A percentile compares a stretch with the other conserved stretches of the same genome.
phyloP scores from a whole-genome alignment of 2,797 vertebrate species.

The Brachyalestes nurse region DNA sequence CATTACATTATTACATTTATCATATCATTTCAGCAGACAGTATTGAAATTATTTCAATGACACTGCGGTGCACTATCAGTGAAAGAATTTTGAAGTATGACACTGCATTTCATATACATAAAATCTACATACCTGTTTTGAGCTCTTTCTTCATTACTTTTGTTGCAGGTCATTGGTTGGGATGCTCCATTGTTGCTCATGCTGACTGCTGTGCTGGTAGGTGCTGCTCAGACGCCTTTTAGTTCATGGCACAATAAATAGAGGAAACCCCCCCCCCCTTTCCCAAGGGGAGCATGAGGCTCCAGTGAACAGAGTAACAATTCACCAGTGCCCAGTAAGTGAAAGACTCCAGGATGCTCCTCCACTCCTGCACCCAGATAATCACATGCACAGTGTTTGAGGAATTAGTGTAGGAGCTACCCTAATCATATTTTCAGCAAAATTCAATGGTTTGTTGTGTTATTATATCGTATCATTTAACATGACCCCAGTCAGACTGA shows the following conservation, averaged over 20 bases:
- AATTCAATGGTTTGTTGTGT: not conserved
- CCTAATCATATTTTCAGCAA: not conserved
- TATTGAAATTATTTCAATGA: not conserved
- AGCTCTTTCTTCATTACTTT: conserved; percentile 51
- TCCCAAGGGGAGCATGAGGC: conserved; percentile 14
- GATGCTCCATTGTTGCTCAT: conserved; percentile 64
- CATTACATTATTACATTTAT: not conserved
- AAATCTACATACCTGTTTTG: conserved; percentile 71
- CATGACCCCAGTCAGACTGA: not conserved
- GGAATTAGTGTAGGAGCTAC: not conserved
- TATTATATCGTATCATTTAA: not conserved
- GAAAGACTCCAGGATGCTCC: conserved; percentile 13
- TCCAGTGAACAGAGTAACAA: conserved; percentile 35
- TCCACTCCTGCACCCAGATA: not conserved
- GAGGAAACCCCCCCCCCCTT: conserved; percentile 1
- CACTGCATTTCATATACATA: not conserved
- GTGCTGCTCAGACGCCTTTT: conserved; percentile 16
- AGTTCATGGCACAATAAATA: conserved; percentile 36
- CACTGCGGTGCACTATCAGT: not conserved
- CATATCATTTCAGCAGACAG: not conserved
- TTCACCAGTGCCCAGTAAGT: conserved; percentile 19
- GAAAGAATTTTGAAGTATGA: not conserved
- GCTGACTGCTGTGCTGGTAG: conserved; percentile 47
- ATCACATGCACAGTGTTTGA: not conserved
- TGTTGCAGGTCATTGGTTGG: conserved; percentile 33